Evolutionary conservation across 2,888 invertebrate genomes (phyloP).

Genomic region (Cordylochernes scorpioides): DNA sequence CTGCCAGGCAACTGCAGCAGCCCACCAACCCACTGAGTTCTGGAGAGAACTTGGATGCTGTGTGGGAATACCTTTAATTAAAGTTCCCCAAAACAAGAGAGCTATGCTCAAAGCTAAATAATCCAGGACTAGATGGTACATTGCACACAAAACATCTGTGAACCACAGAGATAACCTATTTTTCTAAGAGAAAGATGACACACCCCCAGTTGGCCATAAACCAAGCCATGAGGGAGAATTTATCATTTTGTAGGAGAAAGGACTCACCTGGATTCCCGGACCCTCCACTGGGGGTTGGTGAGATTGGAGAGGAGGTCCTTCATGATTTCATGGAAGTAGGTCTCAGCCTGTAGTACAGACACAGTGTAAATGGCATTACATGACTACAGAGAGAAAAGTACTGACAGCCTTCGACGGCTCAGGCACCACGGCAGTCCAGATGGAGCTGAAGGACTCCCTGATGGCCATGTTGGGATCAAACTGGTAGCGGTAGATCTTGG

Average conservation of each 20-base stretch:
- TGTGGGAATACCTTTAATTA: too few species aligned
- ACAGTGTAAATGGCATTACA: too few species aligned
- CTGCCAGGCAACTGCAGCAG: slow-evolving; percentile 40
- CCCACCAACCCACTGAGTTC: slow-evolving; percentile 16
- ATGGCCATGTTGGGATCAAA: slow-evolving; percentile 78
- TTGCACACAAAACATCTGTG: too few species aligned
- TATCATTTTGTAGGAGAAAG: slow-evolving; percentile 1
- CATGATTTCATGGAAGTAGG: slow-evolving; percentile 50
- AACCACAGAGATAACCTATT: too few species aligned
- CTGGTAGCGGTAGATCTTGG: slow-evolving; percentile 57
- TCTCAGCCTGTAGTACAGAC: slow-evolving; percentile 47
- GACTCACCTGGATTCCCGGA: slow-evolving; percentile 43
- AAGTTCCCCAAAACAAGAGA: too few species aligned
- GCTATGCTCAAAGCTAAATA: too few species aligned
- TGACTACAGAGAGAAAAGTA: too few species aligned
- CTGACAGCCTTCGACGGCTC: slow-evolving; percentile 55
- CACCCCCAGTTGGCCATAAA: too few species aligned
- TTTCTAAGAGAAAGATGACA: too few species aligned
- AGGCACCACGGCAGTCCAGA: slow-evolving; percentile 68
- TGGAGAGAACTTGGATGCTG: too few species aligned
- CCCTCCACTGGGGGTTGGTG: slow-evolving; percentile 58
- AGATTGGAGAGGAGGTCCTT: slow-evolving; percentile 51
- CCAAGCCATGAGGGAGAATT: too few species aligned
- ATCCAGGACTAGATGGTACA: too few species aligned
- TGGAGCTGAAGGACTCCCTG: slow-evolving; percentile 71